Base-by-base conservation (phyloP, 2,888 invertebrate genomes). In the Syrphus vitripennis region DNA sequence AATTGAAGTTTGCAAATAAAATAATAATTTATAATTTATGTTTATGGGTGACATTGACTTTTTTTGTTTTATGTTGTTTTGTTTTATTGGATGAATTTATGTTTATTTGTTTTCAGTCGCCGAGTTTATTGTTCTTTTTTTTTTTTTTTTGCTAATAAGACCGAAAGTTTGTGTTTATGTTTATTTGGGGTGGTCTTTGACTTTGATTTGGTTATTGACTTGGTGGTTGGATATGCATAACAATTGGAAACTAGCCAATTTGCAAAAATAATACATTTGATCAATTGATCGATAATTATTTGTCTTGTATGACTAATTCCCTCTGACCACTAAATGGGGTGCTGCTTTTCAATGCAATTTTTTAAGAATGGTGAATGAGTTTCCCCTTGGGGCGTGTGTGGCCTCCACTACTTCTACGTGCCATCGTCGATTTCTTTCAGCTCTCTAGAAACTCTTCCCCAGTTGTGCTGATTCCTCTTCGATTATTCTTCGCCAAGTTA, bases 21-120 rank as follows among this genome's bases (percentile, higher is more conserved):
- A 63, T 16, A 29, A 4, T 31, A 65, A 65, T 65, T 71, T 71
- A 72, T 59, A 48, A 57, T 63, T 75, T 65, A 31, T 45, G n/a
- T n/a, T n/a, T n/a, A 31, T 55, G 40, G 65, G 75, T 21, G 55
- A 75, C 42, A 55, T 29, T 67, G 67, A 19, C 37, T 24, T 65
- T 37, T 40, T 55, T 65, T 48, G n/a, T n/a, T n/a, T n/a, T n/a
- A 4, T 19, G 45, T 31, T 16, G 31, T 31, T 31, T 5, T 31
- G 5, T 31, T 40, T 31, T 19, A 37, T 14, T 42, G 57, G 4
- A 10, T 2, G 40, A 45, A 48, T 37, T 71, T 6, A n/a, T 59
- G 48, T 55, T 63, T 67, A 37, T 67, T 34, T 67, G 26, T 45
- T 37, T 40, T 40, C 16, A 9, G 53, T 16, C 42, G 55, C 14